Base-by-base conservation (phyloP, 2,113 vertebrate genomes). In the Tetrax tetrax region DNA sequence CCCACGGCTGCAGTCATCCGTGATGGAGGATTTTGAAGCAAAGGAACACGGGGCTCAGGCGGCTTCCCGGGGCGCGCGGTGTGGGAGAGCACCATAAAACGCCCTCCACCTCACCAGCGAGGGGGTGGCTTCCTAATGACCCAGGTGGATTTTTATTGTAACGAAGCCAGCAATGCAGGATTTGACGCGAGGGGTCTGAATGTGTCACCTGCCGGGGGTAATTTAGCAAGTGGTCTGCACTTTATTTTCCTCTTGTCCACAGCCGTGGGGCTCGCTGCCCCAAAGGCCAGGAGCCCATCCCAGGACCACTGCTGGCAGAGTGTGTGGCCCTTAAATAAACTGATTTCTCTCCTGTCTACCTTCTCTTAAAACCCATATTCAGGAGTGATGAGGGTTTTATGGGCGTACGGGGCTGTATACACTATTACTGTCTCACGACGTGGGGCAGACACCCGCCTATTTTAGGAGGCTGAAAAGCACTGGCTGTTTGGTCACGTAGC, bases 141-240 rank as follows among this genome's bases (percentile, higher is more conserved):
- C 95, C 97, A 92, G 94, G 95, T 96, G 97, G 96, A 59, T 64
- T 93, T 92, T 95, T 95, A 95, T 97, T 94, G 93, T 95, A 28
- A 90, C 1, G 45, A 68, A 54, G 78, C 38, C 87, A 91, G 91
- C 86, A 65, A 66, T 31, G 93, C 94, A 97, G 93, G 96, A 97
- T 97, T 93, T 96, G 90, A 97, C 96, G 92, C 95, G 28, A 14
- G 56, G 92, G 87, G 57, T 97, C 94, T 80, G 95, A 97, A 97
- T 97, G 91, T 96, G 75, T 96, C 95, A 92, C 93, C 95, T 96
- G 94, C 93, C 31, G 0, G 63, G 60, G 82, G 69, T 71, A 91
- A 92, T 95, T 93, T 87, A 94, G 61, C 83, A 64, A 91, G 90
- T 24, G 83, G 76, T 4, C 61, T 43, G 70, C 29, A 57, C 65